These are phyloP conservation scores for Rotaria magnacalcarata DNA, from an alignment of 2,888 invertebrate species.

Conservation along the genomic window DNA sequence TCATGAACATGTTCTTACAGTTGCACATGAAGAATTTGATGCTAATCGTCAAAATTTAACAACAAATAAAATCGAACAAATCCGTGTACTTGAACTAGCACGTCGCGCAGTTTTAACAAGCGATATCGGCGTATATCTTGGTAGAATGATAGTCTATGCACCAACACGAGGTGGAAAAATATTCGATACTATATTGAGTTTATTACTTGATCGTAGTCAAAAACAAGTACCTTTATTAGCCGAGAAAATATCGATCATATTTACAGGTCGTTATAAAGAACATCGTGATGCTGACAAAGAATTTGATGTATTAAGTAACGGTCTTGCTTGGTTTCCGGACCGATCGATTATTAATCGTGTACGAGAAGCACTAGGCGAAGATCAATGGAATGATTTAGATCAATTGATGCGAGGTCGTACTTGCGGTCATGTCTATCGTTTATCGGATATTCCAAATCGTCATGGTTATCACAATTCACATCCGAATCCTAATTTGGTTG, in stretches of 20 bases:
- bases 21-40: constrained; percentile 19
- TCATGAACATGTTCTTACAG: neutral
- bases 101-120: neutral
- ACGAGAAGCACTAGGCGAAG: neutral
- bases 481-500: neutral
- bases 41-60: neutral
- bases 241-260: neutral
- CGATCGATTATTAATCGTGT: constrained; percentile 16
- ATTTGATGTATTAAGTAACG: constrained; percentile 3
- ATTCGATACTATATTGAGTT: neutral
- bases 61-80: neutral
- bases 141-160: constrained; percentile 26
- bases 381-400: constrained; percentile 20
- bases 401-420: constrained; percentile 3
- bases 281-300: constrained; percentile 25
- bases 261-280: constrained; percentile 33
- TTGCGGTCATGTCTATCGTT: constrained; percentile 21
- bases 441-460: constrained; percentile 29
- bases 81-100: constrained; percentile 1
- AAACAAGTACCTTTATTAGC: neutral
- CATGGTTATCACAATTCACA: constrained; percentile 27
- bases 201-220: constrained; percentile 13
- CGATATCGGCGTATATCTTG: constrained; percentile 16
- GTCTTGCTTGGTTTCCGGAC: constrained; percentile 24
- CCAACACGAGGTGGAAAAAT: constrained; percentile 21